Base-by-base conservation (phyloP, 2,797 vertebrate genomes). In the Euphonia xanthogaster region DNA sequence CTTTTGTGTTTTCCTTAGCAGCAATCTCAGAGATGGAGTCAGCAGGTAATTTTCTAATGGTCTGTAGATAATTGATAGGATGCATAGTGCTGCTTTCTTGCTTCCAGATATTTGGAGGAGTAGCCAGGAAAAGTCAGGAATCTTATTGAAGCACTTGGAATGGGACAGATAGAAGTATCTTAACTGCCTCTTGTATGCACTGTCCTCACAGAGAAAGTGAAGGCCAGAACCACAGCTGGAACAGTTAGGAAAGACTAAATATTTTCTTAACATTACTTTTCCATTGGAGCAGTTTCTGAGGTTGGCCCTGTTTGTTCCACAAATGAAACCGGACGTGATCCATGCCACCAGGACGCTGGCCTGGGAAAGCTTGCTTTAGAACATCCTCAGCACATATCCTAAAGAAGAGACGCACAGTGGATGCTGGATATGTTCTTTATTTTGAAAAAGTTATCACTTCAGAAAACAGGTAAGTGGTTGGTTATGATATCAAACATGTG, bases 211-310 rank as follows among this genome's bases (percentile, higher is more conserved):
- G 53, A 50, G 47, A 88, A 92, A 87, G 31, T 7, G 30, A 92
- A 74, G 84, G 67, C 48, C 76, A 83, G 88, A 93, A 86, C 72
- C 75, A 63, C 75, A 93, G 65, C 48, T 93, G 81, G n/a, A 82
- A 55, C 31, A 60, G 39, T 70, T 40, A 65, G 24, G 37, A 93
- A 68, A 73, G 28, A 74, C 68, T 76, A 62, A 82, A 17, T 79
- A 74, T 76, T 87, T 93, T 90, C 37, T 85, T 83, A 67, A 62
- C 14, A n/a, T 66, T 89, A 67, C 21, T 91, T 79, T 93, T 91
- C 71, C 67, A 55, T 31, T 58, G 40, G 55, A 87, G 39, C 55
- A 73, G 53, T 87, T 83, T 63, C 54, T 89, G 60, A 80, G 60
- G 31, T 63, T 91, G 57, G 78, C 51, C 45, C 28, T 79, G 55